Evolutionary conservation across 1,140 invertebrate species (phyloP), one percentile per base, ranked within the genome.

Genomic region (Drosophila ohnishii): DNA sequence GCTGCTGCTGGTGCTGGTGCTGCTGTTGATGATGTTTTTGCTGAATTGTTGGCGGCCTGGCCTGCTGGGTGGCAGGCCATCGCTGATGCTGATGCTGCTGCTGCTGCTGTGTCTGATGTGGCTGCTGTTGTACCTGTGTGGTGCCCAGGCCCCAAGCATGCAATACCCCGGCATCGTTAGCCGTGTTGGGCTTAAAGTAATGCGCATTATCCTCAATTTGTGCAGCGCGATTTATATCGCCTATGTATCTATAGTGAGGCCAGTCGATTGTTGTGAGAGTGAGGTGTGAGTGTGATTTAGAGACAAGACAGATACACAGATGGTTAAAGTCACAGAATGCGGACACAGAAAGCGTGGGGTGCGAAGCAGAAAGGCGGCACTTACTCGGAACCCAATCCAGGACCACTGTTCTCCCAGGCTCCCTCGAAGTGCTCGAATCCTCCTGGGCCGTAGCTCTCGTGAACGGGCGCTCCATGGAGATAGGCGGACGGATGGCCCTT

Each of bases 361-460:
- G 53, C 3, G 35, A 14, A 25, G 6, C 28, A 48, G 34, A 57
- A n/a, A 10, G 14, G n/a, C 8, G 25, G 30, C 42, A 93, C 93
- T 93, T 88, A 94, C 94, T 94, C 94, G 64, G 92, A 93, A 11
- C 94, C 93, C 74, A 94, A 80, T 11, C 93, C 93, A 4, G 93
- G 93, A 42, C 93, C 93, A 40, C 93, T 94, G 19, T 93, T 92
- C 73, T 93, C 93, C 93, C 93, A 94, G 90, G 92, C 79, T 72
- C 75, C 76, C 48, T 91, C 90, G 44, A 80, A 82, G 53, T 91
- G 90, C 63, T 90, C 84, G 61, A 81, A 74, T 19, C 92, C 58
- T 13, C 92, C 58, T 88, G 93, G 73, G 7, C 89, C 83, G 7
- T 90, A 78, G 42, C 47, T 80, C 50, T 91, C 90, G 39, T 91